Evolutionary conservation across 2,113 vertebrate species (phyloP).

Genomic region (Campylorhamphus procurvoides): DNA sequence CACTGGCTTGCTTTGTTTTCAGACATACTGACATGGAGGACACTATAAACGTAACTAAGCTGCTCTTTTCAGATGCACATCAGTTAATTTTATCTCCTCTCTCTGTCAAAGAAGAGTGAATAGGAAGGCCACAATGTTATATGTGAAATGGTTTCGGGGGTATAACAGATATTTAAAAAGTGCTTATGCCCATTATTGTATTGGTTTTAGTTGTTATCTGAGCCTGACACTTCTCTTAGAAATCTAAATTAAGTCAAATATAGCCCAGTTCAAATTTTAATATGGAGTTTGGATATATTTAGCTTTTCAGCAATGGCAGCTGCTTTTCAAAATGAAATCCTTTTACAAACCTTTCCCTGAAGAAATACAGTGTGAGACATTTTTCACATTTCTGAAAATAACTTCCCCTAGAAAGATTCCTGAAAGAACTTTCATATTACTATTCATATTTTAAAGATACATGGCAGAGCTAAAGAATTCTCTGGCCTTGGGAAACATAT

Average conservation of each 20-base stretch:
- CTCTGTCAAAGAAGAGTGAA: not conserved
- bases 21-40: not conserved
- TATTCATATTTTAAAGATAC: not conserved
- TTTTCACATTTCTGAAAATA: slow-evolving; percentile 36
- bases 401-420: slow-evolving; percentile 2
- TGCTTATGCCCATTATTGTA: not conserved
- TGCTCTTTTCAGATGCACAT: not conserved
- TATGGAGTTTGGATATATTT: slow-evolving; percentile 21
- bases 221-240: not conserved
- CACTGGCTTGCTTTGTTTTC: not conserved
- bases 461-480: not conserved
- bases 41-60: not conserved
- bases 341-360: slow-evolving; percentile 25
- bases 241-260: slow-evolving; percentile 14
- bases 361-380: not conserved
- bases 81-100: not conserved
- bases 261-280: slow-evolving; percentile 51
- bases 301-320: slow-evolving; percentile 34
- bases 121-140: not conserved
- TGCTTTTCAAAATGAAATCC: slow-evolving; percentile 41
- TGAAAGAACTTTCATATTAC: slow-evolving; percentile 15
- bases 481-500: not conserved
- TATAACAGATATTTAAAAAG: slow-evolving; percentile 11
- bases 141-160: not conserved
- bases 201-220: not conserved